Evolutionary conservation across 2,888 invertebrate genomes (phyloP).

Genomic region (Aspidiotus destructor): DNA sequence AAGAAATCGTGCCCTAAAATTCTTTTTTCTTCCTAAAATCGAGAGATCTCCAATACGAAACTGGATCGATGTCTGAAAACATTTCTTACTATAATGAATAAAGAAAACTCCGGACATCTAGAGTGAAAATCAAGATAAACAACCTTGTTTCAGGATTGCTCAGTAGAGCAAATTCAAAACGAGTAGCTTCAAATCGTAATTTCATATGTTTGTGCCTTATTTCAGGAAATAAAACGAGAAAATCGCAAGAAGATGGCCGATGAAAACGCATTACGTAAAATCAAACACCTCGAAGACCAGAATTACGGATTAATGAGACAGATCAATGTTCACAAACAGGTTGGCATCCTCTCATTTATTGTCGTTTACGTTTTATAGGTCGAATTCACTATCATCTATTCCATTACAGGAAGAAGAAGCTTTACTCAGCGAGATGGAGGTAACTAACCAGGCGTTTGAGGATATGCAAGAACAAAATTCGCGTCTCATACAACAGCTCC

Average conservation of each 20-base stretch:
- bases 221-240: conserved; percentile 68
- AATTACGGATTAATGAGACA: conserved; percentile 86
- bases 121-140: background rate
- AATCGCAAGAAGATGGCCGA: conserved; percentile 83
- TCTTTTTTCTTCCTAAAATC: too few species aligned
- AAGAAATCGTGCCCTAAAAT: too few species aligned
- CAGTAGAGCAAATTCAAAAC: background rate
- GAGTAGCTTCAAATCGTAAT: background rate
- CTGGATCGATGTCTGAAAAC: too few species aligned
- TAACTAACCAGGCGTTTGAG: conserved; percentile 97
- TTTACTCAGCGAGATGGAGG: conserved; percentile 95
- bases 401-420: conserved; percentile 81
- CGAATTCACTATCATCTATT: conserved; percentile 1
- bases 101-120: too few species aligned
- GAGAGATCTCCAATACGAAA: too few species aligned
- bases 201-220: conserved; percentile 6
- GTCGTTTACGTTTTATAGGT: background rate
- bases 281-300: conserved; percentile 88
- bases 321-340: conserved; percentile 73
- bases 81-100: too few species aligned
- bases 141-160: background rate
- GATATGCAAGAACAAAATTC: conserved; percentile 99
- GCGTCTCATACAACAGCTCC: conserved; percentile 81
- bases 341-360: conserved; percentile 35
- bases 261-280: conserved; percentile 87